Conservation (phyloP, 1,140 invertebrate species). For the Sinella curviseta region DNA sequence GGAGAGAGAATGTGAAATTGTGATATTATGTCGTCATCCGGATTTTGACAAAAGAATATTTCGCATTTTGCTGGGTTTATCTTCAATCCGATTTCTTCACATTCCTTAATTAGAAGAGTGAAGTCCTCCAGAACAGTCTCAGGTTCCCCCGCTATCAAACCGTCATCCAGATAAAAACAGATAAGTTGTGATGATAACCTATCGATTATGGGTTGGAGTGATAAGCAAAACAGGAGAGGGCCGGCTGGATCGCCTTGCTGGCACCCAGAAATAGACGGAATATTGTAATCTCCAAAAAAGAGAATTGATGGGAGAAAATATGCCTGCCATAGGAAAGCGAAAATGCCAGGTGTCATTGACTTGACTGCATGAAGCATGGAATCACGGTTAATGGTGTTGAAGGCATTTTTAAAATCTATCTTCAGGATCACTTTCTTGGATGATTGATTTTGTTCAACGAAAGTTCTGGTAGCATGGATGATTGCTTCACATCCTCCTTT, state of each 20-base stretch:
- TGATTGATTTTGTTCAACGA: neutral
- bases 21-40: neutral
- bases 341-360: neutral
- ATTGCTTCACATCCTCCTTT: slow-evolving; percentile 4
- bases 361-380: neutral
- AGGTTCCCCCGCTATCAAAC: neutral
- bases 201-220: neutral
- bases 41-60: neutral
- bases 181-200: neutral
- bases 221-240: neutral
- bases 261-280: neutral
- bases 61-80: neutral
- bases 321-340: neutral
- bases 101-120: neutral
- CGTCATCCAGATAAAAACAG: neutral
- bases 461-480: neutral
- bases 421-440: neutral
- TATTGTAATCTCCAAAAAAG: neutral
- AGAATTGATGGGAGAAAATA: neutral
- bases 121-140: neutral
- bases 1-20: neutral
- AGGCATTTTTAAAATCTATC: slow-evolving; percentile 17
- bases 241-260: neutral
- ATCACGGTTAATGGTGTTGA: neutral
- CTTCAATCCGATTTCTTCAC: neutral